Base-by-base conservation (phyloP, 2,888 invertebrate genomes). In the Archips xylosteana region DNA sequence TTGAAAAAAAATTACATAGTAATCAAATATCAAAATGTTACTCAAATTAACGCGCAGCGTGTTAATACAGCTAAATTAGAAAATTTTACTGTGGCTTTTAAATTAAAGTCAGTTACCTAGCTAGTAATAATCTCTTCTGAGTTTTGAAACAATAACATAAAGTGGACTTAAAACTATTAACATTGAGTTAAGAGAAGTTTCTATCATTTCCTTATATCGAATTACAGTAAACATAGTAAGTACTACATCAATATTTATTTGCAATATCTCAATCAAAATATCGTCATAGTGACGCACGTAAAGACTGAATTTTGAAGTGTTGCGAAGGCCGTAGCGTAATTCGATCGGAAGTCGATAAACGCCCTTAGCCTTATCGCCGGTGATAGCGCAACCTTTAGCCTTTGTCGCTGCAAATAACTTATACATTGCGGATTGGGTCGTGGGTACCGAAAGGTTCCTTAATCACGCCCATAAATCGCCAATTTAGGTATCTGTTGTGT, bases 391-490 rank as follows among this genome's bases (percentile, higher is more conserved):
- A 65, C 65, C 65, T 66, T 39, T 66, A 23, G 15, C 62, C 51
- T 51, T 65, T 15, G 51, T 57, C 36, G 42, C 9, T 47, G 15
- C 15, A 63, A 70, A 70, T 70, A 64, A 70, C n/a, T 70, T 63
- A 70, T 45, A 63, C 54, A 63, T 23, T 13, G 51, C 34, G n/a
- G 36, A 23, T 47, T 34, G 15, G 45, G 13, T 12, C n/a, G 45
- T 51, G 36, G 63, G 45, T 2, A 63, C 42, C 34, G 57, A 42
- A 54, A 32, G 34, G 64, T 47, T 34, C 60, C 60, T 60, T 39
- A 49, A 59, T 60, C 64, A 60, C 65, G 36, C 3, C 51, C n/a
- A 71, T 71, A 66, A 71, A 71, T 71, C 71, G 36, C 59, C 70
- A 70, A 59, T 64, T 70, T 70, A 64, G 57, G 63, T 45, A 42